phyloP scores from a whole-genome alignment of 1,140 invertebrate genomes.

The Drosophila repleta region DNA sequence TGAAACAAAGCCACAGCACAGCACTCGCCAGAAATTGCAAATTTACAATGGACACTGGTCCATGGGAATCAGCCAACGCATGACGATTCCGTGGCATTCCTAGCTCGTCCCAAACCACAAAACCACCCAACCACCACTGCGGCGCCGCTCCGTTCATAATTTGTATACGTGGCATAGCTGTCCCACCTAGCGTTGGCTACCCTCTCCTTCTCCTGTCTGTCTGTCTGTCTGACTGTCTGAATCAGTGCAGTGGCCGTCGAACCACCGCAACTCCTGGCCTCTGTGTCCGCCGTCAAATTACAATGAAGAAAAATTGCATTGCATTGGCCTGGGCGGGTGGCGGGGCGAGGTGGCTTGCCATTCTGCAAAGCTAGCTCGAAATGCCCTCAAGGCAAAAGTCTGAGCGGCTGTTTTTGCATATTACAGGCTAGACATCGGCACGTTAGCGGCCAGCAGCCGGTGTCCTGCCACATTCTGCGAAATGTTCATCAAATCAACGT shows the following conservation, averaged over 20 bases:
- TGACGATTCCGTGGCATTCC: constrained; percentile 25
- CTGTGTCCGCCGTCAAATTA: constrained; percentile 56
- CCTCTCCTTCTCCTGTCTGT: not conserved
- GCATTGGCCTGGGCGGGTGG: constrained; percentile 19
- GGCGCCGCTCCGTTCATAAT: constrained; percentile 28
- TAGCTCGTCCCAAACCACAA: not conserved
- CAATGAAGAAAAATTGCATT: constrained; percentile 81
- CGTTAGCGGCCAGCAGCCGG: constrained; percentile 55
- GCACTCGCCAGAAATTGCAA: constrained; percentile 77
- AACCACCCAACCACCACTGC: not conserved
- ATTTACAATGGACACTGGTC: constrained; percentile 69
- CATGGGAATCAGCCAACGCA: constrained; percentile 49
- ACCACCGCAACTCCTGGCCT: constrained; percentile 24
- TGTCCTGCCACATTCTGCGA: constrained; percentile 46
- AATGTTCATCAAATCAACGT: constrained; percentile 81
- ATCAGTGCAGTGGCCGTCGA: constrained; percentile 63
- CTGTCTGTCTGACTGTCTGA: constrained; percentile 18
- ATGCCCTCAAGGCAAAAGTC: constrained; percentile 77
- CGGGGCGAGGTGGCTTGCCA: not conserved
- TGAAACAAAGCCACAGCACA: constrained; percentile 66
- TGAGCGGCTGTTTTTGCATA: constrained; percentile 70
- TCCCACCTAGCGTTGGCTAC: not conserved
- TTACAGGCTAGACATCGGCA: constrained; percentile 75
- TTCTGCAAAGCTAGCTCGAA: constrained; percentile 31
- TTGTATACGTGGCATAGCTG: constrained; percentile 21